These are phyloP conservation scores for Ichneumoninae sp. DNA, from an alignment of 2,888 invertebrate species.

Conservation along the genomic window DNA sequence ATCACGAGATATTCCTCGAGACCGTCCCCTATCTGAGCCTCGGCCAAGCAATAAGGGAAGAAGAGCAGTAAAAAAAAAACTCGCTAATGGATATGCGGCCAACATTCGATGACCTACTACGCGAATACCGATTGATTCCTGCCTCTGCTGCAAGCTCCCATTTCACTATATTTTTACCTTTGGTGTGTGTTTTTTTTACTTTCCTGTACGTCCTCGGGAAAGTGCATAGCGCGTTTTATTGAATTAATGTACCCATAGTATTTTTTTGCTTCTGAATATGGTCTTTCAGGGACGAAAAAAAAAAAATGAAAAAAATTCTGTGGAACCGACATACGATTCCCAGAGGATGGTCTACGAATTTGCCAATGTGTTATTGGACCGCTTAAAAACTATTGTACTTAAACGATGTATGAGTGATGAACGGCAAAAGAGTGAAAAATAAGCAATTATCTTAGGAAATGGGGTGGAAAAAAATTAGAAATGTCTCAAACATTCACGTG, in stretches of 20 bases:
- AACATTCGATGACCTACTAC: conserved; percentile 50
- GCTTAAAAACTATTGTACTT: neutral
- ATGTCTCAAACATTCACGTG: neutral
- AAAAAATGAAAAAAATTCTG: neutral
- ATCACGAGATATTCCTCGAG: conserved; percentile 48
- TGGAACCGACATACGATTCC: neutral
- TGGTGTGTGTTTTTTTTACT: neutral
- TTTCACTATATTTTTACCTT: conserved; percentile 2
- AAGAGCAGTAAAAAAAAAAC: conserved; percentile 11
- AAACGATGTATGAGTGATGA: neutral
- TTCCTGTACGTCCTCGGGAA: neutral
- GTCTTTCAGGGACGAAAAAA: neutral
- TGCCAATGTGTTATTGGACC: neutral
- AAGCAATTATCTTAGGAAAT: too few relatives aligned
- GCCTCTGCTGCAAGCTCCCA: conserved; percentile 32
- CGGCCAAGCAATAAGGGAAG: conserved; percentile 51
- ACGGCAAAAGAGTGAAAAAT: neutral
- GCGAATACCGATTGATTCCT: conserved; percentile 47
- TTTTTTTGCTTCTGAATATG: neutral
- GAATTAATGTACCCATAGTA: neutral
- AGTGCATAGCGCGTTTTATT: neutral
- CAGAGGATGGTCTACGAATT: neutral
- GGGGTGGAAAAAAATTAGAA: neutral
- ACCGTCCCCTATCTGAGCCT: conserved; percentile 50
- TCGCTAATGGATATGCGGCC: conserved; percentile 52